These are phyloP conservation scores for Falcaria lacertinaria DNA, from an alignment of 2,888 invertebrate species.

Conservation along the genomic window DNA sequence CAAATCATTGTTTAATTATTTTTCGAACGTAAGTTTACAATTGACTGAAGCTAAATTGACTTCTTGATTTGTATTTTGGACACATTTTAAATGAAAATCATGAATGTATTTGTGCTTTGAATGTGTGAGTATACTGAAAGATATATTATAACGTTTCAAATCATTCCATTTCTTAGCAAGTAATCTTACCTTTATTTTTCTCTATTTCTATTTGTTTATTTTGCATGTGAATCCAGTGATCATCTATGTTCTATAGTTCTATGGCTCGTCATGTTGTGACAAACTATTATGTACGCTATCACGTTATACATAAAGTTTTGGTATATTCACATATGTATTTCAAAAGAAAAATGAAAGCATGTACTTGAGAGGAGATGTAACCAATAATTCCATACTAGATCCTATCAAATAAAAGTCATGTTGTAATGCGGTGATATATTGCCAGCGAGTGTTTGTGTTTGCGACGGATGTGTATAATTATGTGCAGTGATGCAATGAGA, in stretches of 20 bases:
- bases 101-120: slow-evolving; percentile 52
- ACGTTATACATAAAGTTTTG: slow-evolving; percentile 47
- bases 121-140: slow-evolving; percentile 74
- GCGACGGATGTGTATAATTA: slow-evolving; percentile 66
- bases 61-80: slow-evolving; percentile 58
- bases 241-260: slow-evolving; percentile 37
- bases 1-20: slow-evolving; percentile 64
- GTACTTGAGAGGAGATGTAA: slow-evolving; percentile 49
- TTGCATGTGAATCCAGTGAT: slow-evolving; percentile 60
- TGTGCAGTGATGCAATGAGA: slow-evolving; percentile 70
- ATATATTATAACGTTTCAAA: slow-evolving; percentile 52
- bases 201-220: slow-evolving; percentile 58
- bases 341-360: slow-evolving; percentile 78
- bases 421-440: slow-evolving; percentile 66
- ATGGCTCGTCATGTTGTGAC: slow-evolving; percentile 39
- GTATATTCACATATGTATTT: slow-evolving; percentile 71
- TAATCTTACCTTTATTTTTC: slow-evolving; percentile 48
- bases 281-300: slow-evolving; percentile 49
- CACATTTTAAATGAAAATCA: slow-evolving; percentile 53
- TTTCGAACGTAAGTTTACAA: slow-evolving; percentile 66
- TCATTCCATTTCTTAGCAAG: slow-evolving; percentile 73
- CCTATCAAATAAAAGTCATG: slow-evolving; percentile 70
- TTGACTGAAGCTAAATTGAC: slow-evolving; percentile 69
- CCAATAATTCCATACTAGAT: slow-evolving; percentile 68
- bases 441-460: slow-evolving; percentile 62